Base-by-base conservation (phyloP, 2,888 invertebrate genomes). In the Thalpophila matura region DNA sequence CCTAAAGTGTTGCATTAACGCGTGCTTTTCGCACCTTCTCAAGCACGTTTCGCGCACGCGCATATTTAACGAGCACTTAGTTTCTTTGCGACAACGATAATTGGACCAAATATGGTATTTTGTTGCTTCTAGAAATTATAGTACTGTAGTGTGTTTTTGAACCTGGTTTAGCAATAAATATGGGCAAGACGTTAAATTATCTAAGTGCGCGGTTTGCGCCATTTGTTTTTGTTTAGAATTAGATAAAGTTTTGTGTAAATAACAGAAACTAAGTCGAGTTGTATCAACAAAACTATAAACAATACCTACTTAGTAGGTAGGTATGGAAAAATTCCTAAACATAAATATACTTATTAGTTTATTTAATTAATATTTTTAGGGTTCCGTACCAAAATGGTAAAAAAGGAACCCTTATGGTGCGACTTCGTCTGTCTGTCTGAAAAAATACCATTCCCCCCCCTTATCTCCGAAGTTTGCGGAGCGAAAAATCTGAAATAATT, bases 21-120 rank as follows among this genome's bases (percentile, higher is more conserved):
- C 80, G 81, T 78, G 73, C 79, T 85, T 86, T 90, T 89, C 86
- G 82, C 90, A 88, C 88, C 85, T 88, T 72, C 62, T 46, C 43
- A 61, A 63, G 67, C 69, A 67, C 60, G 78, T 79, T 72, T 72
- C 43, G 76, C 64, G 71, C 77, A 73, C 77, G 68, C 79, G 62
- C 69, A 80, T 61, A 64, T 57, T 58, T 72, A 77, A 73, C 50
- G 59, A 59, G 29, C 47, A 27, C 53, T 56, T 55, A 22, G 63
- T 64, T 73, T 66, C 58, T 77, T 77, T 53, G 57, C 14, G 57
- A 68, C 61, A 26, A 31, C 50, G 55, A 55, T 73, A 77, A 79
- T 77, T 80, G 69, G 51, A 59, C 60, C 43, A 50, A 71, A 76
- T 69, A 51, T 37, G 73, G 65, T 20, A n/a, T 45, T 77, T 73